A percentile compares a stretch with the other conserved stretches of the same genome.
phyloP scores from a whole-genome alignment of 2,888 invertebrate species.

The Entomobrya multifasciata region DNA sequence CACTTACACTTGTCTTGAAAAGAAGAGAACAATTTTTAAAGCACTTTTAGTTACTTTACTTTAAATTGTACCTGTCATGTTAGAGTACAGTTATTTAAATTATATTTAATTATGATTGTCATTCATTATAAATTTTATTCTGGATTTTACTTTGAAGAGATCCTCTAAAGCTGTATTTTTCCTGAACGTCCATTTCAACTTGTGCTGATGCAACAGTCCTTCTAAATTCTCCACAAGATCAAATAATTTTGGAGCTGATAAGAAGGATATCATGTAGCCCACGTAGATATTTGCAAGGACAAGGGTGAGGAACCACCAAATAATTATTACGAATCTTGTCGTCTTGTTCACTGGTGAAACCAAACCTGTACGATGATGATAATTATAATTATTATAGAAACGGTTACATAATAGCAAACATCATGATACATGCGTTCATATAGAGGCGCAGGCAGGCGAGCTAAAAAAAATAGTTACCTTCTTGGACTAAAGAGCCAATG shows the following conservation, averaged over 20 bases:
- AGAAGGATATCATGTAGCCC: conserved; percentile 78
- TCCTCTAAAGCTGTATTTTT: conserved; percentile 74
- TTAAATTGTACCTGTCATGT: no score
- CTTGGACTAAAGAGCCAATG: conserved; percentile 78
- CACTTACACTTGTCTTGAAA: conserved; percentile 72
- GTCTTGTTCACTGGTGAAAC: conserved; percentile 75
- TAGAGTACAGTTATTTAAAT: no score
- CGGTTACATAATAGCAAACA: conserved; percentile 4
- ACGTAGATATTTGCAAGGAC: conserved; percentile 78
- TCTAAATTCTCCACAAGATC: conserved; percentile 78
- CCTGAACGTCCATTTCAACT: conserved; percentile 78
- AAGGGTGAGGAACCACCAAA: conserved; percentile 78
- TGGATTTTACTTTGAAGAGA: conserved; percentile 71
- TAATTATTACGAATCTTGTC: conserved; percentile 74
- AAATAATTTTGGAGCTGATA: conserved; percentile 77
- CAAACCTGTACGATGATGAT: conserved; percentile 77
- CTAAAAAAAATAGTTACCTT: conserved; percentile 75
- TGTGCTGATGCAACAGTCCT: conserved; percentile 71
- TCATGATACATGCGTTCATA: no score
- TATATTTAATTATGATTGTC: no score
- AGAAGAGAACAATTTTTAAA: neutral
- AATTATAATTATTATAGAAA: conserved; percentile 30
- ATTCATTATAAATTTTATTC: no score
- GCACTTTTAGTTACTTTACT: neutral
- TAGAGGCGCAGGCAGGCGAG: no score